Base-by-base conservation (phyloP, 92 coral and sea anemone species). In the Galaxea fascicularis region DNA sequence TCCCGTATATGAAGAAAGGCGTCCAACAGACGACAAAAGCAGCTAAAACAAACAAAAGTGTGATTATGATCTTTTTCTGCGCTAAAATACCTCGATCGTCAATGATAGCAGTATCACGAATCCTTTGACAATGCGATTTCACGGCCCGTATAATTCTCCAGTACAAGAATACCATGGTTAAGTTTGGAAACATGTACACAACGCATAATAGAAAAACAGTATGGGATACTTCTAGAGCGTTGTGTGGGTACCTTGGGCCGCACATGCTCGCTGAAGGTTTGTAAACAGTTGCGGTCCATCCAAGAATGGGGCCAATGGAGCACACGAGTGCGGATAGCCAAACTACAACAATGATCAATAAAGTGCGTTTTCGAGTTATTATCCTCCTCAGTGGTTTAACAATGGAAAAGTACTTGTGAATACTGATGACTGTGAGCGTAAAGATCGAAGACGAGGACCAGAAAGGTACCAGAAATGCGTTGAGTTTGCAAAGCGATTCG, bases 351-450 rank as follows among this genome's bases (percentile, higher is more conserved):
- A 87, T 73, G 21, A 94, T 70, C 51, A 84, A 20, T 22, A 89
- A 6, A 44, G 87, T 84, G 59, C 95, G 79, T 17, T 86, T 86
- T 21, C 79, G 91, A 30, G 95, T 92, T 27, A 96, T 90, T 81
- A 94, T 73, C 69, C 74, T 90, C 56, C 82, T 96, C 80, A 91
- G 49, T 17, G 98, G 98, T 22, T 88, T 90, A 52, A 78, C 85
- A 41, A 94, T 88, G 4, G 98, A 89, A 28, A 92, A 85, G 75
- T 96, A 96, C 81, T 96, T 95, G 73, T 95, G 98, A 51, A 92
- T 83, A 83, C 98, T 92, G 9, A 96, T 71, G 22, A 85, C 94
- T 0, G 89, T 86, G 35, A 96, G 80, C 35, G 95, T 92, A 54
- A 93, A 94, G 16, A 85, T 85, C 17, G 96, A 82, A 54, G 91